phyloP scores from a whole-genome alignment of 2,113 vertebrate genomes.

The Emydura subglobosa region DNA sequence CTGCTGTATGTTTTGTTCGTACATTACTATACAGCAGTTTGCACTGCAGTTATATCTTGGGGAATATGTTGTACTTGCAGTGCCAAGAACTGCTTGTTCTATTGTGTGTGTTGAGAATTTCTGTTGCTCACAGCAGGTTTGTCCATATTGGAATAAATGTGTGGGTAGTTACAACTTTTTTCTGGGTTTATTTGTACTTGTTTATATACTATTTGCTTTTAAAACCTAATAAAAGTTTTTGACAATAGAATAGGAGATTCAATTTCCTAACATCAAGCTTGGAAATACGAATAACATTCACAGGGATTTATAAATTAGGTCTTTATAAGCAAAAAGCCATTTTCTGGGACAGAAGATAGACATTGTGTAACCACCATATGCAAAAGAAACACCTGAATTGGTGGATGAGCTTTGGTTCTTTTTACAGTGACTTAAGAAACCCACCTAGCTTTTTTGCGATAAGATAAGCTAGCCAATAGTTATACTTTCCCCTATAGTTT shows the following conservation, averaged over 20 bases:
- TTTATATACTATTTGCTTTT: not conserved
- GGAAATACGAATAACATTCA: not conserved
- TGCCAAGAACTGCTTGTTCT: not conserved
- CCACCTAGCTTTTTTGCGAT: too few species aligned
- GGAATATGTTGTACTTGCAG: not conserved
- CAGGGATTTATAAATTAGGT: not conserved
- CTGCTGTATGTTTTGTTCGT: not conserved
- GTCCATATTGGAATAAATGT: not conserved
- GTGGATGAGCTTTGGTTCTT: too few species aligned
- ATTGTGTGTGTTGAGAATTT: not conserved
- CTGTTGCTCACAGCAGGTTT: not conserved
- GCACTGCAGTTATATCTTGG: not conserved
- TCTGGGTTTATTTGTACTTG: not conserved
- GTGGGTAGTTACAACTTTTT: not conserved
- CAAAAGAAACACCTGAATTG: too few species aligned
- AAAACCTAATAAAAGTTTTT: not conserved
- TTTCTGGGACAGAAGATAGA: not conserved
- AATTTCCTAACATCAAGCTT: not conserved
- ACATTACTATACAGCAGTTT: not conserved
- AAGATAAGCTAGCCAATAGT: too few species aligned
- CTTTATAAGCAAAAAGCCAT: not conserved
- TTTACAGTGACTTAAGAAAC: too few species aligned
- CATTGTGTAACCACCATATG: not conserved
- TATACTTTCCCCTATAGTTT: too few species aligned
- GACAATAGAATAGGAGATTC: not conserved